phyloP scores from a whole-genome alignment of 2,888 invertebrate species.

The Pachycephus smyrnensis region DNA sequence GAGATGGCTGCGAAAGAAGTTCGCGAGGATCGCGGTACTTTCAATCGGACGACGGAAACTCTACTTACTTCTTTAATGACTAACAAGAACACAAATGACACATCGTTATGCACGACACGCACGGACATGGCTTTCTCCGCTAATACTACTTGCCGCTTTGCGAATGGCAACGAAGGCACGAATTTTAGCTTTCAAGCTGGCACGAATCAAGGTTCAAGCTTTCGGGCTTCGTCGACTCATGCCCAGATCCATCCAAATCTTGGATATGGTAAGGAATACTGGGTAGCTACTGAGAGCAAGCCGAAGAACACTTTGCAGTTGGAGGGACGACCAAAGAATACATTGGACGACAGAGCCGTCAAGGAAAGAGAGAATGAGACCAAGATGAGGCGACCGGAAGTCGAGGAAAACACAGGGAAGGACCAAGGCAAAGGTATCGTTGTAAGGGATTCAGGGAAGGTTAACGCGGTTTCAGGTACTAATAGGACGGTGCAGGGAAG shows the following conservation, averaged over 20 bases:
- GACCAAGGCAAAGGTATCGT: not conserved
- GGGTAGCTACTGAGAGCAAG: conserved; percentile 2
- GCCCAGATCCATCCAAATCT: not conserved
- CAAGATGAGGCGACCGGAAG: not conserved
- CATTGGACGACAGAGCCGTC: not conserved
- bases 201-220: not conserved
- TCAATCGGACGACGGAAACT: not conserved
- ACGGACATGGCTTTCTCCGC: not conserved
- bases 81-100: not conserved
- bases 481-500: not conserved
- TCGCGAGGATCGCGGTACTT: too few relatives aligned
- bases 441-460: not conserved
- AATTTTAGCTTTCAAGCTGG: not conserved
- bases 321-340: not conserved
- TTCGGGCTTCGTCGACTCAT: not conserved
- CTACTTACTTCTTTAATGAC: not conserved
- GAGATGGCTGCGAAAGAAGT: too few relatives aligned
- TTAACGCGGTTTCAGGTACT: conserved; percentile 8
- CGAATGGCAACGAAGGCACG: not conserved
- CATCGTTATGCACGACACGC: not conserved
- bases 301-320: not conserved
- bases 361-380: not conserved
- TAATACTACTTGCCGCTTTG: not conserved
- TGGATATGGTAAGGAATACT: not conserved
- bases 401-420: not conserved